phyloP scores from a whole-genome alignment of 1,140 invertebrate species.

The Halesus radiatus region DNA sequence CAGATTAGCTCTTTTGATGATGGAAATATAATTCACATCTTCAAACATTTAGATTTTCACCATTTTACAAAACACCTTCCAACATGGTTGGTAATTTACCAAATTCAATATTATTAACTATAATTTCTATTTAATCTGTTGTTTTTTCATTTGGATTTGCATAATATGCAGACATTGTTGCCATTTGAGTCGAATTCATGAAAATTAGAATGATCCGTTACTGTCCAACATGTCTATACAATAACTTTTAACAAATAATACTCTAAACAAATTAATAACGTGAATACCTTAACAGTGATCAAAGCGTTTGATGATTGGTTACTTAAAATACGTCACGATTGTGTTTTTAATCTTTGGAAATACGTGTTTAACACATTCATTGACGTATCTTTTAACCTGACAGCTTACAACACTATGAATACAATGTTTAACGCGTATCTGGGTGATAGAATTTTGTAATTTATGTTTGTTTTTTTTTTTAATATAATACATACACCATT shows the following conservation, averaged over 20 bases:
- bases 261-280: constrained; percentile 2
- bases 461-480: neutral
- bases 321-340: neutral
- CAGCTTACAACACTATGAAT: neutral
- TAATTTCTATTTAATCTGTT: too few relatives aligned
- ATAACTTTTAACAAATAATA: neutral
- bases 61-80: too few relatives aligned
- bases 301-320: constrained; percentile 6
- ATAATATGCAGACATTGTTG: too few relatives aligned
- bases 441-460: neutral
- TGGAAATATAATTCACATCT: neutral
- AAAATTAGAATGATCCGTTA: neutral
- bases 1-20: neutral
- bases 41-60: too few relatives aligned
- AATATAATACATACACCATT: constrained; percentile 6
- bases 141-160: too few relatives aligned
- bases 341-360: constrained; percentile 28
- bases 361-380: constrained; percentile 12
- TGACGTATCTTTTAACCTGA: neutral
- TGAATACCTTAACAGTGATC: constrained; percentile 26
- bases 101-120: too few relatives aligned
- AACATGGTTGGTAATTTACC: too few relatives aligned
- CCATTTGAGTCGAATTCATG: too few relatives aligned
- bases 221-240: neutral
- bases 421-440: constrained; percentile 11